Evolutionary conservation across 2,888 invertebrate genomes (phyloP), one percentile per base, ranked within the genome.

Genomic region (Lochmaea crataegi): DNA sequence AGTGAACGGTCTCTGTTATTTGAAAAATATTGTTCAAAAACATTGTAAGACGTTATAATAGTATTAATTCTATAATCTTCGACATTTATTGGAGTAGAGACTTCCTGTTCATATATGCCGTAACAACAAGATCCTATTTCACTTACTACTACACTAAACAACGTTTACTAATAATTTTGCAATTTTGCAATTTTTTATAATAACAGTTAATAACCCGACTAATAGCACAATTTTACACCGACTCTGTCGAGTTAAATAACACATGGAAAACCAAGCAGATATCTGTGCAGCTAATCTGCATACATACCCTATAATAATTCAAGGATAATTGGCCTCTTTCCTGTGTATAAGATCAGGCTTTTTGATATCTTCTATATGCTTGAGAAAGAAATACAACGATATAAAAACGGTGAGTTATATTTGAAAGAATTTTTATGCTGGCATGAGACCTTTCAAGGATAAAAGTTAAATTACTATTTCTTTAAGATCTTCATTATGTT

Each of bases 251-350:
- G 22, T 63, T 64, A 65, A 66, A 71, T 66, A 71, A 65, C 60
- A 66, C 65, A 71, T 66, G 60, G 22, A 71, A 71, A 32, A 26
- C 61, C 48, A 56, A 67, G 53, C 22, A 64, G 41, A 60, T 72
- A 72, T 68, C 72, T 53, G 57, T 32, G 41, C 32, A 42, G 38
- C 67, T 72, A 68, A 72, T 72, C 72, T 72, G 68, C 67, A 72
- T 72, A 72, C 67, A 42, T 72, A 72, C 72, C 64, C 72, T 48
- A 68, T 72, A 67, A 68, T 72, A 68, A 72, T 72, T 61, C 67
- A 72, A 72, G 68, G 53, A 67, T 72, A 72, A 72, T 72, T 72
- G 72, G 60, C 68, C 69, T 63, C 69, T 69, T 69, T 69, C 69
- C 69, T 69, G 69, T 69, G 51, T 63, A 56, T 56, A 69, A 63